A percentile compares a stretch with the other conserved stretches of the same genome.
Evolutionary conservation across 2,113 vertebrate species (phyloP).

Genomic region (Lathamus discolor): DNA sequence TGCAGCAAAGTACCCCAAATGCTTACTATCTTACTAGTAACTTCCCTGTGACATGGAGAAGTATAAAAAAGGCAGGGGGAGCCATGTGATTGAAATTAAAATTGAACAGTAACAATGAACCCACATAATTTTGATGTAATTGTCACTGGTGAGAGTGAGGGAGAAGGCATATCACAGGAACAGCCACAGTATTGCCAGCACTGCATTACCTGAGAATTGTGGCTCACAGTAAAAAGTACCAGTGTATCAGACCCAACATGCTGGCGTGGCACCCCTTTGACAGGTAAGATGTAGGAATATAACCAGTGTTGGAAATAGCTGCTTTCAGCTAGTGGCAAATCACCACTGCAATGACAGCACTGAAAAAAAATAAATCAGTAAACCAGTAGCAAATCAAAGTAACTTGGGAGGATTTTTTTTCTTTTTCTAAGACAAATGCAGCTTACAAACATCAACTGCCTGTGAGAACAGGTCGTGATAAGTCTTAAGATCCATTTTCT

Average conservation of each 20-base stretch:
- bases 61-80: background rate
- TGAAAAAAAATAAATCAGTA: background rate
- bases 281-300: slow-evolving; percentile 4
- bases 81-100: background rate
- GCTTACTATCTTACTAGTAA: background rate
- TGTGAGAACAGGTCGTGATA: background rate
- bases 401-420: background rate
- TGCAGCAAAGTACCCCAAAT: background rate
- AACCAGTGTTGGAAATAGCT: background rate
- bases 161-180: background rate
- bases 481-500: background rate
- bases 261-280: background rate
- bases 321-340: background rate
- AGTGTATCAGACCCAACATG: background rate
- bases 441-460: background rate
- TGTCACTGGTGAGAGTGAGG: background rate
- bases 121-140: background rate
- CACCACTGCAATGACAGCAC: slow-evolving; percentile 1
- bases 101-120: background rate
- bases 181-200: background rate
- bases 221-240: background rate
- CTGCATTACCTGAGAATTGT: background rate
- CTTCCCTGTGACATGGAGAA: background rate
- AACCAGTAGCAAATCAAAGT: background rate
- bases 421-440: background rate